Evolutionary conservation across 2,797 vertebrate genomes (phyloP), one percentile per base, ranked within the genome.

Genomic region (Odontamblyopus lacepedii): DNA sequence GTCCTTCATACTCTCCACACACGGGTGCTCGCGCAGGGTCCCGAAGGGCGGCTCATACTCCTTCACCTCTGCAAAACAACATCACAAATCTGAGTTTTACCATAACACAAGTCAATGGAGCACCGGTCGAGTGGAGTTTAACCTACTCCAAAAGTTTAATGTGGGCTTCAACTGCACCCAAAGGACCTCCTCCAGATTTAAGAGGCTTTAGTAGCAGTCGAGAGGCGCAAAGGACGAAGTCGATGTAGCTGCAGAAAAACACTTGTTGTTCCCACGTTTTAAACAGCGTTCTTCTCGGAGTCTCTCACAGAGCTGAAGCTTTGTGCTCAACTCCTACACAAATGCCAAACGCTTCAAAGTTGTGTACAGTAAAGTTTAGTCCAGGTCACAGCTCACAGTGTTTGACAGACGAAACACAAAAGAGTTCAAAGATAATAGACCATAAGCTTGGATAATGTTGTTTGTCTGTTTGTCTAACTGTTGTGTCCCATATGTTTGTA

Each of bases 1-100:
- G 92, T 99, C 98, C 91, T 99, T 99, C 97, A 99, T 99, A 89
- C 98, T 99, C 85, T 99, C 97, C 0, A 99, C 96, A 73, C 98
- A 99, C 0, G 97, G 97, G 77, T 99, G 96, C 75, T 98, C 96
- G 85, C 96, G 91, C 76, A 98, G 93, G 88, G 97, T 98, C 70
- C 97, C 97, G 0, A 98, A 99, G 0, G 97, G 97, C 0, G 97
- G 97, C 87, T 98, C 95, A 0, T 99, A 99, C 70, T 97, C 96
- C 84, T 96, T 97, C 69, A 99, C 96, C 79, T 98, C 98, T 98
- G 93, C 68, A 74, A 0, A 38, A 7, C 29, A 41, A 72, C 61
- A 76, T 27, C 62, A 85, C 27, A 82, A 66, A 79, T 32, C 53
- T 11, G 16, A 48, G 1, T 35, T 5, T 48, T 19, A 66, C 18